Evolutionary conservation across 1,140 invertebrate species (phyloP).

Genomic region (Leptinotarsa lineolata): DNA sequence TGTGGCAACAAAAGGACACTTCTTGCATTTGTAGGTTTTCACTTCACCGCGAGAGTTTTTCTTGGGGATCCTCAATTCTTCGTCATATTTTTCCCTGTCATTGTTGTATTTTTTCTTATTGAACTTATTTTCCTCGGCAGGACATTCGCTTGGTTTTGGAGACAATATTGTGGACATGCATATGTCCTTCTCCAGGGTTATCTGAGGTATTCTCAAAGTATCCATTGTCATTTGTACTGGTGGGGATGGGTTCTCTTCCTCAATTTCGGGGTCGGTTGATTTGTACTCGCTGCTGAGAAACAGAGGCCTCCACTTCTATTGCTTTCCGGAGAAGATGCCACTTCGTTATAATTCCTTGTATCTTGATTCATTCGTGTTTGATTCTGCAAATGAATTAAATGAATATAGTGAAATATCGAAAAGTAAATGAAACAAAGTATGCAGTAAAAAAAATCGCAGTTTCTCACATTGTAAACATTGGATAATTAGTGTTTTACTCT

Average conservation of each 20-base stretch:
- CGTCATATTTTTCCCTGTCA: conserved; percentile 59
- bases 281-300: conserved; percentile 3
- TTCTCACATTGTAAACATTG: too few species aligned
- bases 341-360: conserved; percentile 50
- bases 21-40: conserved; percentile 90
- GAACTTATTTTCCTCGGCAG: conserved; percentile 33
- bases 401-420: too few species aligned
- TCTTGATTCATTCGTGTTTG: conserved; percentile 52
- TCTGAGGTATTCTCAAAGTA: conserved; percentile 36
- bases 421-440: too few species aligned
- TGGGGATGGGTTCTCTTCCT: neutral
- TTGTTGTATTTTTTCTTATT: conserved; percentile 39
- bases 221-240: too few species aligned
- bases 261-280: conserved; percentile 24
- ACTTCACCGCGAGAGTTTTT: conserved; percentile 82
- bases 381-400: conserved; percentile 53
- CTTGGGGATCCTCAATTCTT: conserved; percentile 69
- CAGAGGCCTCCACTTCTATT: conserved; percentile 42
- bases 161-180: conserved; percentile 34
- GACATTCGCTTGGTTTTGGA: too few species aligned
- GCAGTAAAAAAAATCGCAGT: too few species aligned
- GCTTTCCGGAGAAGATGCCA: conserved; percentile 50
- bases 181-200: conserved; percentile 40
- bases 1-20: conserved; percentile 81
- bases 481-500: too few species aligned